A percentile compares a stretch with the other conserved stretches of the same genome.
phyloP scores from a whole-genome alignment of 2,888 invertebrate genomes.

The Mayetiola destructor region DNA sequence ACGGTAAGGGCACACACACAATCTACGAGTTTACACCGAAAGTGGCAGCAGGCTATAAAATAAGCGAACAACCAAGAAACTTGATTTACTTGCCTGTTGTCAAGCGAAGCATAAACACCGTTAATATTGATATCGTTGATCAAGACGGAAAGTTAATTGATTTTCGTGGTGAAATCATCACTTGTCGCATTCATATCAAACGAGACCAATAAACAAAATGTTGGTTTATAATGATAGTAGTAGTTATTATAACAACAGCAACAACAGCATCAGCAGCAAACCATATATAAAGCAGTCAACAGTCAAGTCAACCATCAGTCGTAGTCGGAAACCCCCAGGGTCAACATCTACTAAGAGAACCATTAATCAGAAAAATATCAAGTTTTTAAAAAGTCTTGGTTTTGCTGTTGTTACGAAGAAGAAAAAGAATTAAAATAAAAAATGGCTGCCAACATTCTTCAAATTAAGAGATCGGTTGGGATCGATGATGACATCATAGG shows the following conservation, averaged over 20 bases:
- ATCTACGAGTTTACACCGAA: constrained; percentile 27
- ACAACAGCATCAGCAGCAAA: no score
- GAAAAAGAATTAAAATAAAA: background rate
- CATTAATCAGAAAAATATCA: background rate
- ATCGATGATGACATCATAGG: constrained; percentile 21
- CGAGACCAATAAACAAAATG: background rate
- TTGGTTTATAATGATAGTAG: constrained; percentile 20
- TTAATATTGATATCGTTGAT: background rate
- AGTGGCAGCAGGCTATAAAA: constrained; percentile 27
- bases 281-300: background rate
- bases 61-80: constrained; percentile 18
- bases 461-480: constrained; percentile 17
- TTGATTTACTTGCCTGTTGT: background rate
- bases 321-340: background rate
- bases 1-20: constrained; percentile 24
- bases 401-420: constrained; percentile 15
- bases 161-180: constrained; percentile 23
- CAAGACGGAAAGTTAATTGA: constrained; percentile 20
- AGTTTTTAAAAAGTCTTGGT: constrained; percentile 9
- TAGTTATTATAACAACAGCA: no score
- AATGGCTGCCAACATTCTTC: constrained; percentile 19
- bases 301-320: constrained; percentile 13
- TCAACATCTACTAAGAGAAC: background rate
- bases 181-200: constrained; percentile 17
- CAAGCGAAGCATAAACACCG: background rate